These are phyloP conservation scores for Bubo blakistoni DNA, from an alignment of 2,113 vertebrate species.

Conservation along the genomic window DNA sequence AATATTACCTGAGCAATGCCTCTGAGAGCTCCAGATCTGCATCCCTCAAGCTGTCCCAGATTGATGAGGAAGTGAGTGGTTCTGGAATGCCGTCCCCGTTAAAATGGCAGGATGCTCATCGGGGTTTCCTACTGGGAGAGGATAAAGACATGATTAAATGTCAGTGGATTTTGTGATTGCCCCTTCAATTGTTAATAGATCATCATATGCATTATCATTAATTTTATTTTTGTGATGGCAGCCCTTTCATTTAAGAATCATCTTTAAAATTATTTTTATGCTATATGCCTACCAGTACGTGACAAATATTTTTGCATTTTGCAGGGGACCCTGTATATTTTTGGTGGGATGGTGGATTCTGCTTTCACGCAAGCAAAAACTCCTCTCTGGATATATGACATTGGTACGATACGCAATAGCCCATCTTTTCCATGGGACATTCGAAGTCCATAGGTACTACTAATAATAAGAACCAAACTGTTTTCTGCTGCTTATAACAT, in stretches of 20 bases:
- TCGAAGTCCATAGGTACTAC: background rate
- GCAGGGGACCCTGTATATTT: conserved; percentile 79
- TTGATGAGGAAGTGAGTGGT: background rate
- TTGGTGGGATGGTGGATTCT: conserved; percentile 84
- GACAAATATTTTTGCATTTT: background rate
- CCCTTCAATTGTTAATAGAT: background rate
- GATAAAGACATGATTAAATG: background rate
- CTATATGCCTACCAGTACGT: background rate
- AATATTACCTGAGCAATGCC: background rate
- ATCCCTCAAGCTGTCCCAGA: background rate
- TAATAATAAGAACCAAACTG: background rate
- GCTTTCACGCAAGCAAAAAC: conserved; percentile 71
- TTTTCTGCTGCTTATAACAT: background rate
- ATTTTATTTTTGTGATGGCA: background rate
- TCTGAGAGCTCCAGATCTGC: background rate
- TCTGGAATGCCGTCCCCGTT: rapidly evolving
- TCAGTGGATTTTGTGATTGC: background rate
- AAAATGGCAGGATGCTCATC: background rate
- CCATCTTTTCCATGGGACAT: background rate
- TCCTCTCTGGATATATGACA: conserved; percentile 82
- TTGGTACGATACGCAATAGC: conserved; percentile 64
- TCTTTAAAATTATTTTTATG: background rate
- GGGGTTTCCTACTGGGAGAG: background rate
- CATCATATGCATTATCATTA: background rate
- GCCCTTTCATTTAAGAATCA: background rate